phyloP scores from a whole-genome alignment of 2,888 invertebrate species.

The Amorpha juglandis region DNA sequence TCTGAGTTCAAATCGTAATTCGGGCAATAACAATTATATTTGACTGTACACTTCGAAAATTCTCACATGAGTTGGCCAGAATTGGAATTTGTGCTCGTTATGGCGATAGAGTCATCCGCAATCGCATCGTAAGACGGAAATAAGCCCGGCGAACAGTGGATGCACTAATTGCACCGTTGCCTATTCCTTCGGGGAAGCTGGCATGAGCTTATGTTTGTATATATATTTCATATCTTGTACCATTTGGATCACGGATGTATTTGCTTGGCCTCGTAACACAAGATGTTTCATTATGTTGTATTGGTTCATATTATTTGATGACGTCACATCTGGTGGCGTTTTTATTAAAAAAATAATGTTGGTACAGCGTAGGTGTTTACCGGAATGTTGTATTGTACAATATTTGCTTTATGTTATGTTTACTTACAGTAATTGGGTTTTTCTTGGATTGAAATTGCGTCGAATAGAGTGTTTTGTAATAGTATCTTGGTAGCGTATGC shows the following conservation, averaged over 20 bases:
- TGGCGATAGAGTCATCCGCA: no score
- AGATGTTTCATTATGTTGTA: constrained; percentile 17
- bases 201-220: no score
- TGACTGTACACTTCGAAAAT: no score
- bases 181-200: no score
- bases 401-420: background rate
- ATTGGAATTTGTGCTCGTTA: no score
- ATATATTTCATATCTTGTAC: background rate
- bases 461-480: background rate
- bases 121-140: no score
- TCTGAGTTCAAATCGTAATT: no score
- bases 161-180: no score
- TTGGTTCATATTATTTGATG: background rate
- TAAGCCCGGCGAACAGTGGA: no score
- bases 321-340: background rate
- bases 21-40: no score
- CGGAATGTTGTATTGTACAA: background rate
- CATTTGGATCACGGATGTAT: constrained; percentile 11
- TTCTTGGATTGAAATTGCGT: background rate
- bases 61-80: no score
- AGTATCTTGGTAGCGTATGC: background rate
- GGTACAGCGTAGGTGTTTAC: constrained; percentile 3
- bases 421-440: constrained; percentile 1
- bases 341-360: constrained; percentile 8
- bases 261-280: background rate